phyloP scores from a whole-genome alignment of 2,113 vertebrate species.

The Elephas maximus region DNA sequence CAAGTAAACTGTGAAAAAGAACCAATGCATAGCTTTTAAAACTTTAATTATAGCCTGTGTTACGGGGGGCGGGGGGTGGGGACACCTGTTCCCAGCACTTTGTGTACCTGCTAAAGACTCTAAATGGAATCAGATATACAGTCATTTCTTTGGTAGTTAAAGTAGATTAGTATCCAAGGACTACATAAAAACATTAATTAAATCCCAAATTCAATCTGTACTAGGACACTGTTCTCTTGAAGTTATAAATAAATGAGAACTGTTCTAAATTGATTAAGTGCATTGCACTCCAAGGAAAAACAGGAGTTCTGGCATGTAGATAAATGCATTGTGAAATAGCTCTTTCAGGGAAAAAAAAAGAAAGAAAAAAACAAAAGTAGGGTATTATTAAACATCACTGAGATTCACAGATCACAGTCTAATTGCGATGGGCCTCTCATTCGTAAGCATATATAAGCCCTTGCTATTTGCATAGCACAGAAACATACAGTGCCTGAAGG shows the following conservation, averaged over 20 bases:
- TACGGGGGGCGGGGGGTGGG: not conserved
- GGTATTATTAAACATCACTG: not conserved
- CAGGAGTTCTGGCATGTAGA: not conserved
- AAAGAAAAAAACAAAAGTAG: not conserved
- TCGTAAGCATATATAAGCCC: not conserved
- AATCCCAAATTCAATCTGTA: slow-evolving; percentile 65
- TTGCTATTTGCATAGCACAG: not conserved
- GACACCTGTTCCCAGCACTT: not conserved
- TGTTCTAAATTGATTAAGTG: slow-evolving; percentile 62
- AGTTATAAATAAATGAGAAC: slow-evolving; percentile 68
- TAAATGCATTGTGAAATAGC: slow-evolving; percentile 22
- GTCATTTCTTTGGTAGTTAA: slow-evolving; percentile 50
- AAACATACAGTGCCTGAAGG: not conserved
- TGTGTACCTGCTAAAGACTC: slow-evolving; percentile 62
- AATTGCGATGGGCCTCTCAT: not conserved
- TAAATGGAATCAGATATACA: slow-evolving; percentile 54
- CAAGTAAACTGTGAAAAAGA: slow-evolving; percentile 1
- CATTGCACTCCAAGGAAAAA: not conserved
- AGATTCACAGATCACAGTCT: not conserved
- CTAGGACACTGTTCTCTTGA: slow-evolving; percentile 65
- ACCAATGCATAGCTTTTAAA: not conserved
- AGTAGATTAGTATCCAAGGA: slow-evolving; percentile 56
- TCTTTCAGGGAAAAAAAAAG: slow-evolving; percentile 10
- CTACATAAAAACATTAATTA: slow-evolving; percentile 80
- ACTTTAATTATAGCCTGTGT: slow-evolving; percentile 43